Evolutionary conservation across 2,113 vertebrate genomes (phyloP), one percentile per base, ranked within the genome.

Genomic region (Poeciliopsis retropinna): DNA sequence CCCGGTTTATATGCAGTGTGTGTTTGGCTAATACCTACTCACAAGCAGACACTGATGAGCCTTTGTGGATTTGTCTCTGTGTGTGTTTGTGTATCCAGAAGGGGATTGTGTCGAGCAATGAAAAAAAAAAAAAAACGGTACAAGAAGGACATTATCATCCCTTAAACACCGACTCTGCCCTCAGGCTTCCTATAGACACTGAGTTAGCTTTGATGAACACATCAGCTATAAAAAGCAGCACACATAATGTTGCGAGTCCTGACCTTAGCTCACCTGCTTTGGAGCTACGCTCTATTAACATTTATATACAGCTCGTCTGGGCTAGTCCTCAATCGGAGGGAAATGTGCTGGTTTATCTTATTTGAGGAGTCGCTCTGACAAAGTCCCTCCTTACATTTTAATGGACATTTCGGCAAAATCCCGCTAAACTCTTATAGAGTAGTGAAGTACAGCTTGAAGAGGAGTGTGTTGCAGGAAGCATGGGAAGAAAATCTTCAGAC

Each of bases 91-190:
- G 32, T 34, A 41, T 5, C 34, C 34, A 54, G 3, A 54, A 14
- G 61, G 3, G 4, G 27, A 11, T 31, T 28, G 37, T 32, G 44
- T 0, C 9, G 5, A n/a, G 29, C 4, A 41, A 25, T 14, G 10
- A 3, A 37, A 11, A 37, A 37, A 37, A 12, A 37, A 37, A 2
- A 11, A 67, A 61, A 65, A 65, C 7, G 60, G 51, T 72, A 75
- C 37, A 73, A 78, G 84, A 83, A 7, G 78, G 81, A 84, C 84
- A 83, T 63, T 34, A 62, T 73, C 62, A 44, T 81, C 73, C 54
- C 78, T 31, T 77, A 25, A 61, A 32, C 64, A 60, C 70, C 68
- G 68, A 72, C 64, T 72, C 73, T 80, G 27, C 67, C 81, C 75
- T 70, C 73, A 73, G 82, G 80, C 67, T 60, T 27, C 64, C 27